Percentiles rank a stretch among this genome's conserved stretches.
Evolutionary conservation across 2,113 vertebrate genomes (phyloP).

Genomic region (Pangasianodon hypophthalmus): DNA sequence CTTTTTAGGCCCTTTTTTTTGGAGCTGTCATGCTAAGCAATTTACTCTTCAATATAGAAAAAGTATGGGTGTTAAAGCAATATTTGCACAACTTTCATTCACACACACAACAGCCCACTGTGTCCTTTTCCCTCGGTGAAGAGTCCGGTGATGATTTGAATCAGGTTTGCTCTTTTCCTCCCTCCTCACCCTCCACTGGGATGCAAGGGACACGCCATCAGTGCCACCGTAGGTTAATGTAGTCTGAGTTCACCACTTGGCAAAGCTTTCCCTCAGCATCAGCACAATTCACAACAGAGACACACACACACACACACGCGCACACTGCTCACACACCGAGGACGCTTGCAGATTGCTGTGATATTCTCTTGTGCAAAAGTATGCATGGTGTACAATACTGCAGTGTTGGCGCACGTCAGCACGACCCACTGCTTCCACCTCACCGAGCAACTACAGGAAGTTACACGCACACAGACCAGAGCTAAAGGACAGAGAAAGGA

Average conservation of each 20-base stretch:
- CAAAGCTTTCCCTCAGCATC: constrained; percentile 60
- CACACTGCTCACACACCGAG: constrained; percentile 38
- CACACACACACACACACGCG: neutral
- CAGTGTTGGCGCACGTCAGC: constrained; percentile 61
- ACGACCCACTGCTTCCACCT: constrained; percentile 58
- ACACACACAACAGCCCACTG: neutral
- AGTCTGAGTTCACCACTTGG: constrained; percentile 64
- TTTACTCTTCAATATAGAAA: neutral
- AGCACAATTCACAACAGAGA: constrained; percentile 62
- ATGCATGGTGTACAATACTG: constrained; percentile 58
- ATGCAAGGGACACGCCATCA: neutral
- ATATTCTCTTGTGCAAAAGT: constrained; percentile 53
- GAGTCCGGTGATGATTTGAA: neutral
- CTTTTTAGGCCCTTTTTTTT: neutral
- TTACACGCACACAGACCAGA: constrained; percentile 12
- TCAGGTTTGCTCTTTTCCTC: constrained; percentile 6
- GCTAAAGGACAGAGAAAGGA: neutral
- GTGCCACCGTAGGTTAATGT: constrained; percentile 45
- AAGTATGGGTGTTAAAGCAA: neutral
- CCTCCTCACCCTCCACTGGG: neutral
- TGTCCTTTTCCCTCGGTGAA: neutral
- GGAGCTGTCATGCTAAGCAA: neutral
- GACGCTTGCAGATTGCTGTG: constrained; percentile 63
- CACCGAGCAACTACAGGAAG: constrained; percentile 44
- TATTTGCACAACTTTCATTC: neutral